Base-by-base conservation (phyloP, 2,797 vertebrate species). In the Urophycis tenuis region DNA sequence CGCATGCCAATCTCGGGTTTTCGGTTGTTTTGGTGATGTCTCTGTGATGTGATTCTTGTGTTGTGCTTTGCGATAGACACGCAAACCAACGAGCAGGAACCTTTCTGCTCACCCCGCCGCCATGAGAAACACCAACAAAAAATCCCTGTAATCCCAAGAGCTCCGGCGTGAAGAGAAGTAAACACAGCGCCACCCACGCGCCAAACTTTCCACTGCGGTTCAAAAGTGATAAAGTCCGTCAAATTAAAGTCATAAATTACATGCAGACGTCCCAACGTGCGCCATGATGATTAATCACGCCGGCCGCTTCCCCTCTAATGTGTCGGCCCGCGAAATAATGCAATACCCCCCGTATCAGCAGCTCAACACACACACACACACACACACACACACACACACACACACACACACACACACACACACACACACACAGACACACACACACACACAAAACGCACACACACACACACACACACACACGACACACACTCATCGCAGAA, bases 271-370 rank as follows among this genome's bases (percentile, higher is more conserved):
- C 84, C 83, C 71, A 88, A 30, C 80, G 87, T 82, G 84, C 82
- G n/a, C n/a, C n/a, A n/a, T n/a, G 80, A 88, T 90, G 91, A 93
- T 91, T 87, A 92, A 93, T 93, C 87, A 89, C 87, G 83, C 81
- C 81, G 81, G 76, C 70, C 77, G 88, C 88, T 88, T 86, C 85
- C 87, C 81, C 74, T 32, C 79, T 4, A 82, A 85, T 85, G 87
- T 89, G 87, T 86, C 88, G 60, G 14, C 9, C 53, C 8, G 10
- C n/a, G 75, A 39, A 85, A 89, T 88, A 87, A 89, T 86, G 78
- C 22, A 81, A 83, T 81, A 81, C 78, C 76, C 5, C 60, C 60
- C 12, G n/a, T 29, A 2, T 29, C 17, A 2, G 12, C 67, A 31
- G 83, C 25, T 30, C 11, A 9, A 60, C 22, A 60, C 53, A 9